Conservation (phyloP, 2,113 vertebrate species). For the Bos javanicus region DNA sequence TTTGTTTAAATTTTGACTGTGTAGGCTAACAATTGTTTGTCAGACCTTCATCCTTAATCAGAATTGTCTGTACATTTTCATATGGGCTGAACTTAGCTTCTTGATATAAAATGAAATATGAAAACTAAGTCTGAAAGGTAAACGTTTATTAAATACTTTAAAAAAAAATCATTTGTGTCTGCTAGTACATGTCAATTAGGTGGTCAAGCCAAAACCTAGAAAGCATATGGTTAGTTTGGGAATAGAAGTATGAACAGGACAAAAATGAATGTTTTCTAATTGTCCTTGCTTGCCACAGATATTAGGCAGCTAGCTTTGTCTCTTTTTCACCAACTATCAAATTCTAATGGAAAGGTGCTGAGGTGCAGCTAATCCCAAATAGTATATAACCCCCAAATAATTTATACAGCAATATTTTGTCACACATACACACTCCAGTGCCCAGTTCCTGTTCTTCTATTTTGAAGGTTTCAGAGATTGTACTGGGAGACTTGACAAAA, state of each 20-base stretch:
- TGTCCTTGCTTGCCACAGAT: slow-evolving; percentile 25
- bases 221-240: background rate
- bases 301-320: slow-evolving; percentile 47
- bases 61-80: slow-evolving; percentile 6
- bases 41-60: slow-evolving; percentile 22
- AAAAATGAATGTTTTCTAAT: slow-evolving; percentile 55
- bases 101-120: slow-evolving; percentile 6
- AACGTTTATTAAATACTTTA: background rate
- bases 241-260: slow-evolving; percentile 41
- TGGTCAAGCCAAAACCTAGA: slow-evolving; percentile 19
- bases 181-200: background rate
- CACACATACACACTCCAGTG: slow-evolving; percentile 17
- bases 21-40: background rate
- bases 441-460: slow-evolving; percentile 8
- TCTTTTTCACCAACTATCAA: slow-evolving; percentile 46
- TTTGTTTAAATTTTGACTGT: slow-evolving; percentile 29
- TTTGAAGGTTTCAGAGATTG: slow-evolving; percentile 35
- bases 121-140: slow-evolving; percentile 31
- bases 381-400: slow-evolving; percentile 59
- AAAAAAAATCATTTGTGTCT: background rate
- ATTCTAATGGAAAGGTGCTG: slow-evolving; percentile 56
- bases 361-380: slow-evolving; percentile 57
- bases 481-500: slow-evolving; percentile 22
- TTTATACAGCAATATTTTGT: slow-evolving; percentile 52
- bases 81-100: background rate